Conservation (phyloP, 1,140 invertebrate genomes). For the Kradibia gibbosae region DNA sequence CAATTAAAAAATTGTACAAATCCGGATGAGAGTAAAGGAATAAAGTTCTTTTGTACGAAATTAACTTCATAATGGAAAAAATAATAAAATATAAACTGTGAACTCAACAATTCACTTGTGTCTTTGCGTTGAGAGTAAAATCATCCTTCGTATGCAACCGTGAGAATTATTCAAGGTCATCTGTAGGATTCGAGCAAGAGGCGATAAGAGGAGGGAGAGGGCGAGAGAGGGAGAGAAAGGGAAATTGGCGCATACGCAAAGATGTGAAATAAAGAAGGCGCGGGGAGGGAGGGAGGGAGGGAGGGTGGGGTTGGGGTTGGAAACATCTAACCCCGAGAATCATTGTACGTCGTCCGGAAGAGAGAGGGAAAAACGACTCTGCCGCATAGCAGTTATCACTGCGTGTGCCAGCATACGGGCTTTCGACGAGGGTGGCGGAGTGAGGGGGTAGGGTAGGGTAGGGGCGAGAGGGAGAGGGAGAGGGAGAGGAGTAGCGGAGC, state of each 20-base stretch:
- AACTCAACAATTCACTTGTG: too few species aligned
- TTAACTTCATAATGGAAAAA: too few species aligned
- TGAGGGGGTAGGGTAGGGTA: background rate
- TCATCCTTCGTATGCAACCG: background rate
- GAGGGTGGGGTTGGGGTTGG: background rate
- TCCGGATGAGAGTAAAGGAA: too few species aligned
- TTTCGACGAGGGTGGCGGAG: too few species aligned
- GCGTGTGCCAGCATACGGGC: background rate
- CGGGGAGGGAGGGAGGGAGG: slow-evolving; percentile 11
- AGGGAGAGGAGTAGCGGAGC: background rate
- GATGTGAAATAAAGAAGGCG: too few species aligned
- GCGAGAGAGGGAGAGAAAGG: slow-evolving; percentile 7
- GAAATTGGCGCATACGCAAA: too few species aligned
- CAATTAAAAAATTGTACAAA: too few species aligned
- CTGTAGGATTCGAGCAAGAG: background rate
- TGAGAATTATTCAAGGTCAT: background rate
- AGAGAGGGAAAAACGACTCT: slow-evolving; percentile 9
- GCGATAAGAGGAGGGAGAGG: background rate
- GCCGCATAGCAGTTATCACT: slow-evolving; percentile 11
- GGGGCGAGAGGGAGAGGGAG: background rate
- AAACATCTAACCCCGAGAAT: background rate
- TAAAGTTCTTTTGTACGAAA: too few species aligned
- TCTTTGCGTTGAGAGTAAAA: too few species aligned
- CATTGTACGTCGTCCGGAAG: background rate
- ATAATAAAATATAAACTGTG: too few species aligned